Evolutionary conservation across 1,140 invertebrate species (phyloP), one percentile per base, ranked within the genome.

Genomic region (Steinernema khuongi): DNA sequence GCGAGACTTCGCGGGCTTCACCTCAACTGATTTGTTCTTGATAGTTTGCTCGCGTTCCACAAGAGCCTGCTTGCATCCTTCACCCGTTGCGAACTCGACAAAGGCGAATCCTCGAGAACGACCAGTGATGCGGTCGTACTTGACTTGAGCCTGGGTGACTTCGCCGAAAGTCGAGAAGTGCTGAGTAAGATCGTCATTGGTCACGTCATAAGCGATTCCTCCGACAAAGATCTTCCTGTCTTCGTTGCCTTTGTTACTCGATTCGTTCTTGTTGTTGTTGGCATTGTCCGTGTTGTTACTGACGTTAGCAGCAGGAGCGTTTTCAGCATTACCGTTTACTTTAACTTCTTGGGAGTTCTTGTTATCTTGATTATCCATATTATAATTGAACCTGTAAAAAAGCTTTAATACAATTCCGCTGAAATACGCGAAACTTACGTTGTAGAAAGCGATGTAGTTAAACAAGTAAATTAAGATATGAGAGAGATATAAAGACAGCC

Each of bases 161-260:
- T 84, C 81, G 29, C 83, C 83, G 41, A 74, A 85, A 31, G 84
- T 79, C 7, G 77, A 75, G 78, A 84, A 84, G 73, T 83, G 75
- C 4, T 32, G 18, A 0, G 31, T 72, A n/a, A 85, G 71, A 67
- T 83, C 83, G 30, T 85, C 81, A 28, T 83, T 83, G 32, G 73
- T 78, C 1, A 81, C 79, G 68, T 84, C 82, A 67, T 80, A 83
- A 22, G 78, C 74, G 43, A 84, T 84, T 1, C 83, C 83, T 7
- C 83, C 83, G 66, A 85, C 83, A 70, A 84, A 84, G 71, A 84
- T 84, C 70, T 84, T 84, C 67, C 82, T 83, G 74, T 77, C 76
- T 67, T 77, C 76, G 68, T 77, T 77, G 29, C 76, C 76, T 71
- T 77, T 77, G 14, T 11, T 7, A 32, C 32, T 72, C 68, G 68